These are phyloP conservation scores for Steinernema feltiae DNA, from an alignment of 1,140 invertebrate species.

Conservation along the genomic window DNA sequence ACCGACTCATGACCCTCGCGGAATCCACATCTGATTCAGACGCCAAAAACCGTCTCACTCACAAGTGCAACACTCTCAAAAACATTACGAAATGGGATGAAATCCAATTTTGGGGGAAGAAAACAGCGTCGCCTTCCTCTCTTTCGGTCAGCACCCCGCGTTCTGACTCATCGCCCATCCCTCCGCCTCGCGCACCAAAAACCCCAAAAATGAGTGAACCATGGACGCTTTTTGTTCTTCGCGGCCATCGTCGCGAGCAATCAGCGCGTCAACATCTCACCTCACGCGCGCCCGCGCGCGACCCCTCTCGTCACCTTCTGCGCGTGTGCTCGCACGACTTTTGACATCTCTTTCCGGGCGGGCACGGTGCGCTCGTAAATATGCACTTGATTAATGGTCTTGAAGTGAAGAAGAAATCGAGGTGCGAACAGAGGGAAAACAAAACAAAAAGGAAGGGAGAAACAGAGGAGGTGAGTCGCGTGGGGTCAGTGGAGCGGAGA, in stretches of 20 bases:
- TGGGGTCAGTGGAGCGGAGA: background rate
- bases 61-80: no score
- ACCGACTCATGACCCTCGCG: no score
- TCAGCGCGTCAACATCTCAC: background rate
- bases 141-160: no score
- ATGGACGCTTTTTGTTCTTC: no score
- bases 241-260: background rate
- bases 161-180: no score
- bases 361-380: background rate
- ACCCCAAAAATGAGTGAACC: no score
- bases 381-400: background rate
- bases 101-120: no score
- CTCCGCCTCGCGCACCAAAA: no score
- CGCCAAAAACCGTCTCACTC: no score
- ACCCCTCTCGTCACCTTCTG: background rate
- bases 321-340: background rate
- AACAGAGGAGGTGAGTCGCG: background rate
- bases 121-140: no score
- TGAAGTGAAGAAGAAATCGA: background rate
- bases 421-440: background rate
- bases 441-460: background rate
- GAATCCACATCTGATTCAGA: no score
- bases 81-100: no score
- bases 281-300: background rate
- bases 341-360: conserved; percentile 1